Evolutionary conservation across 2,797 vertebrate genomes (phyloP).

Genomic region (Myotis planiceps): DNA sequence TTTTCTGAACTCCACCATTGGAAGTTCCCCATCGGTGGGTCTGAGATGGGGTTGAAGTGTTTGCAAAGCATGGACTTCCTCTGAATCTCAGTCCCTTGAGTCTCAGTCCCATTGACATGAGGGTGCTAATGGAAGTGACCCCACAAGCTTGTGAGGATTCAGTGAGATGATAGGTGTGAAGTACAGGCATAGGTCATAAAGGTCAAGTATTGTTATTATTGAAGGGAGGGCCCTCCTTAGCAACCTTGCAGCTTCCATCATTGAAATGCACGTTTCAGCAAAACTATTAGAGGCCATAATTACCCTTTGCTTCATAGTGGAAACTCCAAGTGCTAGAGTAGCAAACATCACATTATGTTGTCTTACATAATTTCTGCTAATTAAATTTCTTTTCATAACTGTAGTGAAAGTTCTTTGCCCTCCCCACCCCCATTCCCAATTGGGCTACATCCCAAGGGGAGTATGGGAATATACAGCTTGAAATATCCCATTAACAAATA

Average conservation of each 20-base stretch:
- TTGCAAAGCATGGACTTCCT: neutral
- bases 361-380: neutral
- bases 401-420: neutral
- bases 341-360: neutral
- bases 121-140: neutral
- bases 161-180: neutral
- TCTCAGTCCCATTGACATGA: neutral
- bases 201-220: neutral
- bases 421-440: neutral
- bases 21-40: neutral
- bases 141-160: neutral
- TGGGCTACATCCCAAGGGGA: neutral
- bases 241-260: neutral
- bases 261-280: neutral
- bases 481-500: neutral
- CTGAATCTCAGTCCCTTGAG: neutral
- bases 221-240: neutral
- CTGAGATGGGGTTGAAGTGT: neutral
- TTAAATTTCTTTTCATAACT: neutral
- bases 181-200: neutral
- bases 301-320: neutral
- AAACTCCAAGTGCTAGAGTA: neutral
- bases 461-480: neutral
- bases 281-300: neutral
- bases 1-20: neutral